phyloP scores from a whole-genome alignment of 1,140 invertebrate species.

The Drosophila navojoa region DNA sequence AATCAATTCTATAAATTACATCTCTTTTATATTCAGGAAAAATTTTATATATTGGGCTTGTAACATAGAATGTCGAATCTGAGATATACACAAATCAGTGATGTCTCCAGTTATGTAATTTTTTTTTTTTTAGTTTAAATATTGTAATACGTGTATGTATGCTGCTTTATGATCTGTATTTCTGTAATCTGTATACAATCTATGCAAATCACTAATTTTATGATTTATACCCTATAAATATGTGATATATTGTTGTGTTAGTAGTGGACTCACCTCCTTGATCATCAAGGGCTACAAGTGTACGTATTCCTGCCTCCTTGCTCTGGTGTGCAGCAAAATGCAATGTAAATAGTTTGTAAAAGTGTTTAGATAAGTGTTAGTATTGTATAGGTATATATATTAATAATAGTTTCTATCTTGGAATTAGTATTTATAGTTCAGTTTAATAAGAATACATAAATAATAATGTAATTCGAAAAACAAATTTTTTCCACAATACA shows the following conservation, averaged over 20 bases:
- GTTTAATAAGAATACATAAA: background rate
- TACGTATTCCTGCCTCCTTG: conserved; percentile 99
- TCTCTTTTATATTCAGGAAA: too few species aligned
- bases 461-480: too few species aligned
- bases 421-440: conserved; percentile 18
- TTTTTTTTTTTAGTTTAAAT: too few species aligned
- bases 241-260: conserved; percentile 72
- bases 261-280: conserved; percentile 96
- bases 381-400: conserved; percentile 59
- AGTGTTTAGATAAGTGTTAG: conserved; percentile 76
- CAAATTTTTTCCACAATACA: too few species aligned
- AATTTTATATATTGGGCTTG: too few species aligned
- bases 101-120: too few species aligned
- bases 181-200: conserved; percentile 20
- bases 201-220: conserved; percentile 7
- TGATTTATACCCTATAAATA: conserved; percentile 27
- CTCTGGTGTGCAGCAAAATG: conserved; percentile 94
- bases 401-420: conserved; percentile 37
- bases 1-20: too few species aligned
- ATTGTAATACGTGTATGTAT: background rate
- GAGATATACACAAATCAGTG: too few species aligned
- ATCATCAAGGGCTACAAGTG: conserved; percentile 99
- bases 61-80: too few species aligned
- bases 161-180: conserved; percentile 21
- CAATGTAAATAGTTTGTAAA: conserved; percentile 81